Conservation (phyloP, 2,113 vertebrate genomes). For the Ceyx margarethae region DNA sequence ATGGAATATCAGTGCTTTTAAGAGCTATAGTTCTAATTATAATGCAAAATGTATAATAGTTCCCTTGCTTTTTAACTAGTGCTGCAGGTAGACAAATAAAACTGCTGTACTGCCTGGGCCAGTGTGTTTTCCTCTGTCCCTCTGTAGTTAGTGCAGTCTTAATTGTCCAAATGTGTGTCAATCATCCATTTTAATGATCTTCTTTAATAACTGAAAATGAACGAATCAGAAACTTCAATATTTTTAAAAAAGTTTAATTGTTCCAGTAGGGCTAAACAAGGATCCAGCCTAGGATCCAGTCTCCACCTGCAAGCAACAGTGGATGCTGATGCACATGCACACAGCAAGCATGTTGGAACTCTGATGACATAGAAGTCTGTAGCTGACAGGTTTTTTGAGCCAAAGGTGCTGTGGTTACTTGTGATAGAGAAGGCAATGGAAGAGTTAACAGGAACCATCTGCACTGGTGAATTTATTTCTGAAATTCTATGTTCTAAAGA, state of each 20-base stretch:
- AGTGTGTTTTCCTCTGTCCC: neutral
- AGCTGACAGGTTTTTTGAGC: neutral
- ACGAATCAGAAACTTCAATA: neutral
- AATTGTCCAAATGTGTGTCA: neutral
- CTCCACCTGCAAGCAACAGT: neutral
- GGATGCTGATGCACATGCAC: neutral
- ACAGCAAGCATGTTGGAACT: neutral
- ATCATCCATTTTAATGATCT: neutral
- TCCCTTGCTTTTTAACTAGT: neutral
- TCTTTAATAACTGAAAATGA: neutral
- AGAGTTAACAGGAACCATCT: neutral
- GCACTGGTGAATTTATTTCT: neutral
- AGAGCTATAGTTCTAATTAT: constrained; percentile 17
- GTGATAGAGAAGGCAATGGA: neutral
- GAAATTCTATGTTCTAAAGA: neutral
- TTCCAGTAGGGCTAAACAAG: neutral
- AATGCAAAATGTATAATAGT: neutral
- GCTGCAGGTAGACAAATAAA: neutral
- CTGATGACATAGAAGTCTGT: neutral
- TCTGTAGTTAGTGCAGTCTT: neutral
- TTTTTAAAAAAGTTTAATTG: neutral
- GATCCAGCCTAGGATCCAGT: neutral
- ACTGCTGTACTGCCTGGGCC: neutral
- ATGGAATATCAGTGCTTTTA: constrained; percentile 13
- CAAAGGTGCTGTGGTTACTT: neutral